Evolutionary conservation across 1,140 invertebrate genomes (phyloP).

Genomic region (Orius insidiosus): DNA sequence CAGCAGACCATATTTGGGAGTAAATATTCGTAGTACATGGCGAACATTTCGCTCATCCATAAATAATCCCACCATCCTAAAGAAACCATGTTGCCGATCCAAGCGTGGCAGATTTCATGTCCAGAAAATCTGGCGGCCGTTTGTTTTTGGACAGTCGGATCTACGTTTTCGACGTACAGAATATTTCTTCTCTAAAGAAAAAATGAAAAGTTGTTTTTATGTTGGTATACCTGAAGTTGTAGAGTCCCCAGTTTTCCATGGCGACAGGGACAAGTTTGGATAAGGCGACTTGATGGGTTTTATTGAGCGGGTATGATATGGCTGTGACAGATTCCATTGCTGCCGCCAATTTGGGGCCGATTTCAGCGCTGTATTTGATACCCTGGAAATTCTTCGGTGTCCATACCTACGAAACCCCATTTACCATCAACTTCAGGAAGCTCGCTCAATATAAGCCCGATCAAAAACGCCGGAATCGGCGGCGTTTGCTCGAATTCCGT

Average conservation of each 20-base stretch:
- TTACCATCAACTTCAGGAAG: conserved; percentile 25
- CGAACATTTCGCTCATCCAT: conserved; percentile 55
- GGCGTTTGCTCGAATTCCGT: conserved; percentile 43
- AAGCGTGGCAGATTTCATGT: conserved; percentile 38
- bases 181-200: conserved; percentile 17
- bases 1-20: conserved; percentile 14
- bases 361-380: conserved; percentile 5
- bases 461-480: conserved; percentile 58
- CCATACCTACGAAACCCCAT: conserved; percentile 7
- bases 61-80: conserved; percentile 46
- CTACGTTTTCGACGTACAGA: conserved; percentile 1
- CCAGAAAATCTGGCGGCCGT: conserved; percentile 27
- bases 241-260: conserved; percentile 76
- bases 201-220: background rate
- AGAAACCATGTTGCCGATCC: conserved; percentile 50
- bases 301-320: conserved; percentile 21
- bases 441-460: conserved; percentile 51
- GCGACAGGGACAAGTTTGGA: conserved; percentile 62
- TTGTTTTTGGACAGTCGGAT: conserved; percentile 4
- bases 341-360: conserved; percentile 7
- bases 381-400: conserved; percentile 8
- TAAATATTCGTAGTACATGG: conserved; percentile 36
- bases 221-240: conserved; percentile 39
- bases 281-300: conserved; percentile 51
- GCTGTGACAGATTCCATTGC: conserved; percentile 3